A percentile compares a stretch with the other conserved stretches of the same genome.
These are phyloP conservation scores for Emmelina monodactyla DNA, from an alignment of 2,888 invertebrate genomes.

Conservation along the genomic window DNA sequence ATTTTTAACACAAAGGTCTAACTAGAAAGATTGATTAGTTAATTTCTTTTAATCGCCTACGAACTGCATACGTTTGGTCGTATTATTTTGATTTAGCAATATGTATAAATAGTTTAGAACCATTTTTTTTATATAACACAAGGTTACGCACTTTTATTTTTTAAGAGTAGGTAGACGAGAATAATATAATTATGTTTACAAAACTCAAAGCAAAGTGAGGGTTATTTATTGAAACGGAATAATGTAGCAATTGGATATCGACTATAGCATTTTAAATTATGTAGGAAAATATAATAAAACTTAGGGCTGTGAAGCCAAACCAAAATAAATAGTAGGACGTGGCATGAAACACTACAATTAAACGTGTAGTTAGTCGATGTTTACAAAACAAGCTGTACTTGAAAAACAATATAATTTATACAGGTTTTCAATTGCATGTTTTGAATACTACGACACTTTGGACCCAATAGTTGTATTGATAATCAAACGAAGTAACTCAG, in stretches of 20 bases:
- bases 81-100: slow-evolving; percentile 7
- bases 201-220: slow-evolving; percentile 21
- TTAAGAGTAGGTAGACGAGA: background rate
- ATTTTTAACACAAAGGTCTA: too few species aligned
- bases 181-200: slow-evolving; percentile 10
- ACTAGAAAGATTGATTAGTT: slow-evolving; percentile 27
- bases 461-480: slow-evolving; percentile 7
- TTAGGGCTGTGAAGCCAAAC: slow-evolving; percentile 52
- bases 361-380: too few species aligned
- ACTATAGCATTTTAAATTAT: slow-evolving; percentile 32
- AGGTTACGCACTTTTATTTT: slow-evolving; percentile 14
- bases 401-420: too few species aligned
- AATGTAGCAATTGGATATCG: slow-evolving; percentile 25
- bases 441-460: too few species aligned
- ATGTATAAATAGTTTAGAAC: background rate
- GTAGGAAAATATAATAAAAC: slow-evolving; percentile 38
- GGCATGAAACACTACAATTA: slow-evolving; percentile 13
- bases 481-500: too few species aligned
- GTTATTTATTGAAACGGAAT: slow-evolving; percentile 21
- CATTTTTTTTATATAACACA: background rate
- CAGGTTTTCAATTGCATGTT: too few species aligned
- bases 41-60: slow-evolving; percentile 25
- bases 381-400: too few species aligned
- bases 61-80: slow-evolving; percentile 25
- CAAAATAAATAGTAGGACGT: slow-evolving; percentile 36